These are phyloP conservation scores for Alligator mississippiensis DNA, from an alignment of 2,113 vertebrate species.

Conservation along the genomic window DNA sequence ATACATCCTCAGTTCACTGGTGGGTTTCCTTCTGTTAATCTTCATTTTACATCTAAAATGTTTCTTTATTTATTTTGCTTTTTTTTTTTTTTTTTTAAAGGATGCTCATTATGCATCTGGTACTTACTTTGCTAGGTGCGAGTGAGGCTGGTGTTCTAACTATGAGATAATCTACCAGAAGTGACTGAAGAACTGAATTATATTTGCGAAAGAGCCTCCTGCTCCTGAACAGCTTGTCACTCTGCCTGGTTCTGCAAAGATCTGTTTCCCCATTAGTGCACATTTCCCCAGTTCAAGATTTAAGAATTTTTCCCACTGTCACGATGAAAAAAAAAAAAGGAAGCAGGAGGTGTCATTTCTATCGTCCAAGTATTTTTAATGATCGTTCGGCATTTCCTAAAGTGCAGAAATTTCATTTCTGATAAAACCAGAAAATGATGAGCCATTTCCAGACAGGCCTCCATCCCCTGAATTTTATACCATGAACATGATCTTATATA, in stretches of 20 bases:
- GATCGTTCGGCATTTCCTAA: conserved; percentile 39
- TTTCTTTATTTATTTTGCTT: not conserved
- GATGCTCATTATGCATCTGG: conserved; percentile 16
- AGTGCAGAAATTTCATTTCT: not conserved
- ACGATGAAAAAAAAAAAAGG: conserved; percentile 4
- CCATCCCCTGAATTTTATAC: not conserved
- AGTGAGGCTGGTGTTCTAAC: not conserved
- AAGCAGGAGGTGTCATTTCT: conserved; percentile 36
- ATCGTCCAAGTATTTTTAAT: conserved; percentile 46
- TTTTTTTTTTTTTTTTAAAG: not conserved
- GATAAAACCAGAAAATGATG: conserved; percentile 1
- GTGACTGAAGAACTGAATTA: not conserved
- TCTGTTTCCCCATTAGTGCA: conserved; percentile 47
- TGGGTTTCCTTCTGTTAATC: conserved; percentile 56
- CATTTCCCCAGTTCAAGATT: conserved; percentile 5
- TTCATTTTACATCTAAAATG: not conserved
- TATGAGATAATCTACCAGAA: conserved; percentile 39
- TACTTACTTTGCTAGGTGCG: not conserved
- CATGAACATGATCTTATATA: conserved; percentile 42
- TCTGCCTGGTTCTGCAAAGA: conserved; percentile 9
- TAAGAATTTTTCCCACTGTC: not conserved
- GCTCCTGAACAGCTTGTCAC: conserved; percentile 30
- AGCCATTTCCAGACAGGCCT: conserved; percentile 41
- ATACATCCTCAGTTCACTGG: conserved; percentile 21
- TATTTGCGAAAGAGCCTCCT: conserved; percentile 42